phyloP scores from a whole-genome alignment of 2,113 vertebrate species.

The Limanda limanda region DNA sequence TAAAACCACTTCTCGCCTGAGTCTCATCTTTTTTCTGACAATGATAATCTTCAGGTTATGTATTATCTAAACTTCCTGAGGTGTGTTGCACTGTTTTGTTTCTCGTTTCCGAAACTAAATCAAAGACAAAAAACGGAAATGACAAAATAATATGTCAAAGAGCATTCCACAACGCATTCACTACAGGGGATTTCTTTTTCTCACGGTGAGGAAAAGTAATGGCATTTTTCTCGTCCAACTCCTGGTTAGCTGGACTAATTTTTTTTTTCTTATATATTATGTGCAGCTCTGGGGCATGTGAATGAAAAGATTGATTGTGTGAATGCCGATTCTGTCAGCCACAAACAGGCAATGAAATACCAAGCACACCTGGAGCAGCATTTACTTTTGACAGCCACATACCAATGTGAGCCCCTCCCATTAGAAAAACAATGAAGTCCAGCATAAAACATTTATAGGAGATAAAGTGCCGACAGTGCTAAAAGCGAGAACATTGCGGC shows the following conservation, averaged over 20 bases:
- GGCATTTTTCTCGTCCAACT: conserved; percentile 67
- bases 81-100: conserved; percentile 24
- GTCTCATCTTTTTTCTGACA: not conserved
- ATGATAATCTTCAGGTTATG: not conserved
- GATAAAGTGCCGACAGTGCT: conserved; percentile 68
- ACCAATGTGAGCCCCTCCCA: conserved; percentile 59
- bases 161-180: conserved; percentile 64
- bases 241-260: conserved; percentile 71
- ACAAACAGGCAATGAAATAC: conserved; percentile 78
- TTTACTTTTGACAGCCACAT: conserved; percentile 70
- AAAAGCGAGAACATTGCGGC: conserved; percentile 56
- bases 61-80: conserved; percentile 7
- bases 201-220: conserved; percentile 53
- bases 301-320: conserved; percentile 80
- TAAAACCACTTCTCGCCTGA: not conserved
- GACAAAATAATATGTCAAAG: conserved; percentile 52
- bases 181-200: conserved; percentile 35
- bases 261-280: conserved; percentile 75
- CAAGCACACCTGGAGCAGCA: conserved; percentile 74
- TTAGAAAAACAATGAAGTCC: conserved; percentile 77
- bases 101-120: conserved; percentile 33
- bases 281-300: conserved; percentile 74
- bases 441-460: conserved; percentile 78
- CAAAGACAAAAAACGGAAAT: conserved; percentile 42
- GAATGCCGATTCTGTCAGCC: conserved; percentile 77